phyloP scores from a whole-genome alignment of 1,140 invertebrate genomes.

The Monomorium pharaonis region DNA sequence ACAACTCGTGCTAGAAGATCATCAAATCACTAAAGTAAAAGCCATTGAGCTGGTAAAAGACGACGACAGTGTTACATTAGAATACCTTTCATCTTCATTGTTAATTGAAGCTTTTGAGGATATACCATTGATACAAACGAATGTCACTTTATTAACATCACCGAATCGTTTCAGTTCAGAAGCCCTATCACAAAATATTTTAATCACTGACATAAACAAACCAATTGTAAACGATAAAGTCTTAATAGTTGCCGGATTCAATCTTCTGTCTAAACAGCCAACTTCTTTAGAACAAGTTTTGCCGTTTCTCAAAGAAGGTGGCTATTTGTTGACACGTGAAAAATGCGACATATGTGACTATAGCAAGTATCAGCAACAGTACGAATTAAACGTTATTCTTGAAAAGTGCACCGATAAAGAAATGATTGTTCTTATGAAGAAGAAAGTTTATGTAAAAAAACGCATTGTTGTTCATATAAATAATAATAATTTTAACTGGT shows the following conservation, averaged over 20 bases:
- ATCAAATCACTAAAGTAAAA: slow-evolving; percentile 88
- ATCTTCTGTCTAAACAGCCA: slow-evolving; percentile 72
- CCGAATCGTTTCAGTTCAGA: slow-evolving; percentile 81
- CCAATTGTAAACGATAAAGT: slow-evolving; percentile 84
- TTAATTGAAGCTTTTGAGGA: slow-evolving; percentile 87
- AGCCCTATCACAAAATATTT: slow-evolving; percentile 85
- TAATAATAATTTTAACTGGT: slow-evolving; percentile 83
- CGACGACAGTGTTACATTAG: slow-evolving; percentile 83
- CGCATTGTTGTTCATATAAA: slow-evolving; percentile 73
- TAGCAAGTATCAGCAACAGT: slow-evolving; percentile 54
- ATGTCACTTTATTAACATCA: slow-evolving; percentile 82
- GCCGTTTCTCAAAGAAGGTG: slow-evolving; percentile 71
- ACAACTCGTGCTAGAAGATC: slow-evolving; percentile 93
- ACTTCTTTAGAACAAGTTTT: too few relatives aligned
- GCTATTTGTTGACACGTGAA: slow-evolving; percentile 85
- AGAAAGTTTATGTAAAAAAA: slow-evolving; percentile 67
- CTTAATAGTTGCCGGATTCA: slow-evolving; percentile 85
- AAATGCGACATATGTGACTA: slow-evolving; percentile 57
- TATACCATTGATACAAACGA: slow-evolving; percentile 87
- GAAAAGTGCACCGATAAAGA: slow-evolving; percentile 57
- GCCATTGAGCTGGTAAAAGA: slow-evolving; percentile 88
- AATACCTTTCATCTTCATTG: slow-evolving; percentile 85
- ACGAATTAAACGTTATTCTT: too few relatives aligned
- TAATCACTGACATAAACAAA: slow-evolving; percentile 88
- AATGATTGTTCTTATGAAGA: slow-evolving; percentile 76